phyloP scores from a whole-genome alignment of 2,113 vertebrate species.

The Tenebrosternarchus preto region DNA sequence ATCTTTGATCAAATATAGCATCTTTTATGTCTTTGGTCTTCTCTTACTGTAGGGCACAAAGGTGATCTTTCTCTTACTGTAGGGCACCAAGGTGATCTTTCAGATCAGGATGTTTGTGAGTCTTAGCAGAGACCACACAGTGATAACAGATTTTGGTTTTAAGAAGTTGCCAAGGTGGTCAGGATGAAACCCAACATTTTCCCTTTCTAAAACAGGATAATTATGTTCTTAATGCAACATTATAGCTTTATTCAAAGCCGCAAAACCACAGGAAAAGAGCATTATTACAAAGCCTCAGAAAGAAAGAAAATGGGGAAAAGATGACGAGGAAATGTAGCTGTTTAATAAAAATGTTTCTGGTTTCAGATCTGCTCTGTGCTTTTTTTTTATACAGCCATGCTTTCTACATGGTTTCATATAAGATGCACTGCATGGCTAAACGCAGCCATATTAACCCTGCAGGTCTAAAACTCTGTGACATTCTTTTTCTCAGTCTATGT shows the following conservation, averaged over 20 bases:
- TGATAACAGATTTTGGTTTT: neutral
- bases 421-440: neutral
- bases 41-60: neutral
- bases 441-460: neutral
- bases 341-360: too few relatives aligned
- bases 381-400: too few relatives aligned
- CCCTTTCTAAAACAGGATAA: neutral
- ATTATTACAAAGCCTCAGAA: neutral
- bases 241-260: neutral
- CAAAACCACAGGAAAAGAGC: constrained; percentile 2
- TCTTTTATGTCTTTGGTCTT: neutral
- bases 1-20: neutral
- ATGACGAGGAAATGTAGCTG: too few relatives aligned
- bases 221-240: neutral
- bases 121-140: constrained; percentile 4
- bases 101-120: constrained; percentile 1
- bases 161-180: too few relatives aligned
- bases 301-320: too few relatives aligned
- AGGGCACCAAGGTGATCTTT: neutral
- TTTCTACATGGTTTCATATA: too few relatives aligned
- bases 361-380: too few relatives aligned
- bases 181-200: too few relatives aligned
- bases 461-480: neutral
- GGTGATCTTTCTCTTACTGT: neutral
- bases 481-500: neutral